Conservation (phyloP, 2,797 vertebrate species). For the Carduelis carduelis region DNA sequence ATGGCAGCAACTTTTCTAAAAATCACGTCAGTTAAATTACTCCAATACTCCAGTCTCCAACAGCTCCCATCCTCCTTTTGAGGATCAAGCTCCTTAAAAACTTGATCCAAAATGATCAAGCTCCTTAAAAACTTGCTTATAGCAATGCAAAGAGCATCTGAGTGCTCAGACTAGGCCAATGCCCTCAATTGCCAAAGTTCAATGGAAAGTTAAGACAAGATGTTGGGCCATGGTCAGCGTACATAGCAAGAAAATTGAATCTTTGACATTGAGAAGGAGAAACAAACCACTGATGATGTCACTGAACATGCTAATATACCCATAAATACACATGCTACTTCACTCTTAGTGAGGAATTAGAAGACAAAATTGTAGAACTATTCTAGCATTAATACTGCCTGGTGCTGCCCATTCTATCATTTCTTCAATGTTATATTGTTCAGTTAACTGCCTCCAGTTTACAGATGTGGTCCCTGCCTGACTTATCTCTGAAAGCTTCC, state of each 20-base stretch:
- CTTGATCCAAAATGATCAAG: constrained; percentile 15
- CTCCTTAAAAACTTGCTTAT: constrained; percentile 9
- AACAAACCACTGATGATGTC: not conserved
- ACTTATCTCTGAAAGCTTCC: not conserved
- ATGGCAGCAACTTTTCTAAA: constrained; percentile 1
- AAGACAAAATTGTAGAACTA: not conserved
- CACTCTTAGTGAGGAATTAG: not conserved
- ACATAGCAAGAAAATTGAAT: not conserved
- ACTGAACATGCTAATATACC: not conserved
- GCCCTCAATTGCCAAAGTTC: constrained; percentile 27
- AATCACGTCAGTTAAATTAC: not conserved
- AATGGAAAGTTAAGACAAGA: constrained; percentile 1
- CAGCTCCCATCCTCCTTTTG: not conserved
- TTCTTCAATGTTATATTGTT: not conserved
- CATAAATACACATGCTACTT: not conserved
- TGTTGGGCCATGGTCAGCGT: not conserved
- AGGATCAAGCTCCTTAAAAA: constrained; percentile 1
- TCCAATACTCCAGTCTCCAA: not conserved
- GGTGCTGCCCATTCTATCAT: too few relatives aligned
- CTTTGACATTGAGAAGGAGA: not conserved
- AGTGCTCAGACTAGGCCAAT: not conserved
- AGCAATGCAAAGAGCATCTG: not conserved
- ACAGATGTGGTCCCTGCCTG: not conserved
- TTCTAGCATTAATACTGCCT: not conserved
- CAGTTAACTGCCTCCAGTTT: not conserved